Percentiles rank a stretch among this genome's conserved stretches.
Conservation (phyloP, 2,797 vertebrate species). For the Epinephelus awoara region DNA sequence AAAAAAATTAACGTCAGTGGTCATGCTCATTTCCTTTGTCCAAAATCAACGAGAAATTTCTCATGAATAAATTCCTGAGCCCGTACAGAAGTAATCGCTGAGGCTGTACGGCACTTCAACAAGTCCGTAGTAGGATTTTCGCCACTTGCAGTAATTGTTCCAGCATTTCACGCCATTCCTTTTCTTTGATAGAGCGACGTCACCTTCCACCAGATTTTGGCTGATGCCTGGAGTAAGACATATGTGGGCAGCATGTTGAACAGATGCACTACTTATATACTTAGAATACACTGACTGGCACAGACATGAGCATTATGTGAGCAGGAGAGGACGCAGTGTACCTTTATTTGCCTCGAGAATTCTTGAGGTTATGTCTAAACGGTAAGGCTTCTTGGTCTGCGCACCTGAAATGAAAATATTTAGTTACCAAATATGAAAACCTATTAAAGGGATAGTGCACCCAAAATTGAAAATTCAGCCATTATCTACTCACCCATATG, state of each 20-base stretch:
- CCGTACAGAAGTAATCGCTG: conserved; percentile 46
- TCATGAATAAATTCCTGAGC: background rate
- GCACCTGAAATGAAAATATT: conserved; percentile 5
- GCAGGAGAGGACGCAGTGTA: background rate
- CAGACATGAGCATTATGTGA: background rate
- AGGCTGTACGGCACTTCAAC: conserved; percentile 50
- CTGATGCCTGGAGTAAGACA: conserved; percentile 7
- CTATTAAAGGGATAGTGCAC: too few relatives aligned
- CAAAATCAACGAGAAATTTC: background rate
- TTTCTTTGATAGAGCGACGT: background rate
- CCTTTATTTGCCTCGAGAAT: conserved; percentile 48
- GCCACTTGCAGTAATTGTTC: conserved; percentile 40
- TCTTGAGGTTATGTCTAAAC: conserved; percentile 24
- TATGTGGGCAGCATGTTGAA: background rate
- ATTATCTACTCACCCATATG: too few relatives aligned
- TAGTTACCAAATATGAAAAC: background rate
- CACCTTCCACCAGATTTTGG: conserved; percentile 33
- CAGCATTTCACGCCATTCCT: conserved; percentile 50
- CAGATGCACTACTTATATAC: background rate
- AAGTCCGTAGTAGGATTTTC: conserved; percentile 33
- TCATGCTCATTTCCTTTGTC: background rate
- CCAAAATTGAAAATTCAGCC: too few relatives aligned
- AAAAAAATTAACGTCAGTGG: background rate
- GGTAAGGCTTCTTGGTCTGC: background rate
- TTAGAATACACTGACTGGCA: too few relatives aligned